Evolutionary conservation across 2,113 vertebrate species (phyloP).

Genomic region (Scartelaos histophorus): DNA sequence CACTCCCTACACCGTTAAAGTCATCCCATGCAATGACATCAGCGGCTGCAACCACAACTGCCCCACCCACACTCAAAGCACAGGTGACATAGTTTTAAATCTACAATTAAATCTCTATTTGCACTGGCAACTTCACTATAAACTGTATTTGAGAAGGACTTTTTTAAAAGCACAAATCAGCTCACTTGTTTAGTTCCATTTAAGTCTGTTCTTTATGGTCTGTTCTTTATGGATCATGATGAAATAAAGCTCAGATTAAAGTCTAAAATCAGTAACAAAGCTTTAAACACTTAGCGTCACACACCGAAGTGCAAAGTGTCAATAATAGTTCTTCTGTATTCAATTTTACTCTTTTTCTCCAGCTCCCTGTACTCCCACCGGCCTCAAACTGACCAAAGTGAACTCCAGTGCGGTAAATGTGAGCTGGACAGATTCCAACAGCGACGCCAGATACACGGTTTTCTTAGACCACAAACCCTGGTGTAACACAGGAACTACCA

Average conservation of each 20-base stretch:
- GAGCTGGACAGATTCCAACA: slow-evolving; percentile 79
- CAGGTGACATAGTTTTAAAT: slow-evolving; percentile 71
- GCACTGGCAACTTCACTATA: too few species aligned
- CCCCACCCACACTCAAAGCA: slow-evolving; percentile 67
- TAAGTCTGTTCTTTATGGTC: too few species aligned
- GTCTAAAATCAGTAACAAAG: too few species aligned
- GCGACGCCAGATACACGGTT: slow-evolving; percentile 77
- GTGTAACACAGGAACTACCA: slow-evolving; percentile 75
- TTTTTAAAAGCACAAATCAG: too few species aligned
- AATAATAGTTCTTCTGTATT: not conserved
- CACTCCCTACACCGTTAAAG: slow-evolving; percentile 79
- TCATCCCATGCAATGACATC: slow-evolving; percentile 84
- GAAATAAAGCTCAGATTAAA: too few species aligned
- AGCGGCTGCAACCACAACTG: slow-evolving; percentile 82
- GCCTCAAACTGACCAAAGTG: slow-evolving; percentile 72
- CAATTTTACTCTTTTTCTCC: not conserved
- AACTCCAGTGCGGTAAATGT: slow-evolving; percentile 68
- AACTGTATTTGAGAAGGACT: too few species aligned
- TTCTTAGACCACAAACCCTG: slow-evolving; percentile 33
- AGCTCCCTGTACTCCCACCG: slow-evolving; percentile 85
- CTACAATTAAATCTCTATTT: not conserved
- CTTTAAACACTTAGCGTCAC: too few species aligned
- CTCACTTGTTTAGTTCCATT: too few species aligned
- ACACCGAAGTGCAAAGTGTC: too few species aligned
- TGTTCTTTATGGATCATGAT: too few species aligned